A percentile compares a stretch with the other conserved stretches of the same genome.
Conservation (phyloP, 2,888 invertebrate genomes). For the Euclidia mi region DNA sequence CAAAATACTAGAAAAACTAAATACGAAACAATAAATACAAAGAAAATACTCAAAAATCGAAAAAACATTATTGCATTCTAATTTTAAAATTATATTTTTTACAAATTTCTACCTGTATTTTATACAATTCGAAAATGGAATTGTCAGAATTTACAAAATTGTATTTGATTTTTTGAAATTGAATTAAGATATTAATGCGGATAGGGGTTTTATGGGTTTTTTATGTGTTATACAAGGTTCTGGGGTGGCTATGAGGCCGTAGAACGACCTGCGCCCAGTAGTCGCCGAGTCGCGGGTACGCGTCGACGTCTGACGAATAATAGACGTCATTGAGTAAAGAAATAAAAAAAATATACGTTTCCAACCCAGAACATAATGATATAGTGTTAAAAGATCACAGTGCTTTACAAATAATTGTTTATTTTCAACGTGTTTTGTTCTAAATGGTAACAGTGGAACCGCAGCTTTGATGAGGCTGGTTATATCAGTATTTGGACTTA, state of each 20-base stretch:
- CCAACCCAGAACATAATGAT: conserved; percentile 71
- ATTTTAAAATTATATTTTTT: background rate
- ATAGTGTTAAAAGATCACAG: conserved; percentile 64
- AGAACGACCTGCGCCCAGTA: conserved; percentile 80
- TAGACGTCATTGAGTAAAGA: conserved; percentile 63
- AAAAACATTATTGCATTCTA: background rate
- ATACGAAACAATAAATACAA: conserved; percentile 26
- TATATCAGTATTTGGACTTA: conserved; percentile 65
- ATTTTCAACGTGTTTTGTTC: conserved; percentile 52
- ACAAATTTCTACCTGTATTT: background rate
- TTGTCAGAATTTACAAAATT: background rate
- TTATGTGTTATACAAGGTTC: conserved; percentile 59
- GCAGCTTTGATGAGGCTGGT: conserved; percentile 71
- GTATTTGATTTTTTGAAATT: conserved; percentile 5
- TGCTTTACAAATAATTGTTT: conserved; percentile 63
- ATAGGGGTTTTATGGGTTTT: conserved; percentile 25
- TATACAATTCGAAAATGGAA: too few relatives aligned
- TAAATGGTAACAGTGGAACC: conserved; percentile 56
- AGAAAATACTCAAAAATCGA: conserved; percentile 1
- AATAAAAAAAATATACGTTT: conserved; percentile 69
- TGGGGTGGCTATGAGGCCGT: conserved; percentile 70
- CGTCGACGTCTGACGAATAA: conserved; percentile 75
- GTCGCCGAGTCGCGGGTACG: conserved; percentile 74
- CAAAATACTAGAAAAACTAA: conserved; percentile 55
- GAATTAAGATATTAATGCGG: background rate